Evolutionary conservation across 2,113 vertebrate species (phyloP), one percentile per base, ranked within the genome.

Genomic region (Nycticorax nycticorax): DNA sequence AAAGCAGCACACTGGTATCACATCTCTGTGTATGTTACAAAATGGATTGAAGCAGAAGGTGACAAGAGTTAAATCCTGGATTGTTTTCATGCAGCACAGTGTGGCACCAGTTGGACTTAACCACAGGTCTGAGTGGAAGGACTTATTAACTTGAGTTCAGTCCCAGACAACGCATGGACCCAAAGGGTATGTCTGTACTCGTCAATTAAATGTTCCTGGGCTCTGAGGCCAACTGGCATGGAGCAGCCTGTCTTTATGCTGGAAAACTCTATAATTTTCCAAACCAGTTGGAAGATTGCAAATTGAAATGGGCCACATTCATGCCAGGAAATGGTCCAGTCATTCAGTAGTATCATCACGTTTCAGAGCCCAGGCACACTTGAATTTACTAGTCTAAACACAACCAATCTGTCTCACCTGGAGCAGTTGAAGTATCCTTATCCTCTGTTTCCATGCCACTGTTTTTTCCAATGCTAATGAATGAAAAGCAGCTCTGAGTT

Each of bases 191-290:
- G 66, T 55, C 71, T 18, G 1, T 72, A 88, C 21, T 41, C 10
- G 48, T 69, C 94, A 93, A 95, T 90, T 56, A 89, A 90, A 76
- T 57, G n/a, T 66, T 95, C 50, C 82, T 79, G 53, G 35, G 7
- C 21, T 92, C 62, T 5, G 5, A 83, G 45, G 55, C 71, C 88
- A 95, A 27, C 23, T 93, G 88, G 71, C 82, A 62, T 32, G 14
- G 22, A 85, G 14, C 21, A 53, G 8, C 45, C 33, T 85, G 52
- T 16, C 85, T 88, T 95, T 78, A 37, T 52, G 37, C 18, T 75
- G 24, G 66, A 88, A 92, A 74, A 39, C 12, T 74, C 37, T 26
- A 57, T 16, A 50, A 50, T 43, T 89, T 79, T 88, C 78, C 67
- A 88, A 88, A 64, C 21, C 52, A 57, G 41, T 47, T 93, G 62